phyloP scores from a whole-genome alignment of 2,888 invertebrate species.

The Azorinus chamasolen region DNA sequence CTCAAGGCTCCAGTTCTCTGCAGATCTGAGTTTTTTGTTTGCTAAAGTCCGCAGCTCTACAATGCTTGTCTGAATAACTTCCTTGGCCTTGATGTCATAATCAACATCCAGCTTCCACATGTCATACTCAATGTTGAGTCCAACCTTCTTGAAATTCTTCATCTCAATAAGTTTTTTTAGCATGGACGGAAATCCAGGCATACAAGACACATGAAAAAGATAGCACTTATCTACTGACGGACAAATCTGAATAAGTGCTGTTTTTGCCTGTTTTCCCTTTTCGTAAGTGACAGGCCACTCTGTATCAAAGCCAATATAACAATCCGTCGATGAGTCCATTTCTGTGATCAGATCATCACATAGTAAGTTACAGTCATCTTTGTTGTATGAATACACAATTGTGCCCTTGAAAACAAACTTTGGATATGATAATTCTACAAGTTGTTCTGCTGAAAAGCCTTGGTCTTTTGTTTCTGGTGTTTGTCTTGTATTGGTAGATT shows the following conservation, averaged over 20 bases:
- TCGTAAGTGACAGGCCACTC: slow-evolving; percentile 81
- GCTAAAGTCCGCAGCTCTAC: slow-evolving; percentile 73
- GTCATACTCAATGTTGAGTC: slow-evolving; percentile 77
- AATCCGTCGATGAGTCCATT: slow-evolving; percentile 25
- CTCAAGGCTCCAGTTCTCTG: slow-evolving; percentile 79
- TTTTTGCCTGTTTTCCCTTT: slow-evolving; percentile 69
- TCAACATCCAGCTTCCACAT: slow-evolving; percentile 80
- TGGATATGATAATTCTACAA: slow-evolving; percentile 64
- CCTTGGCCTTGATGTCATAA: slow-evolving; percentile 71
- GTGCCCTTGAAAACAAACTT: slow-evolving; percentile 67
- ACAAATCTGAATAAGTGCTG: slow-evolving; percentile 78
- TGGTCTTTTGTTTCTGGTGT: background rate
- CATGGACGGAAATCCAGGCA: slow-evolving; percentile 70
- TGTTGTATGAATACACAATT: slow-evolving; percentile 72
- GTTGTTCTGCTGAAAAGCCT: slow-evolving; percentile 42
- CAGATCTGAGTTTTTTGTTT: slow-evolving; percentile 72
- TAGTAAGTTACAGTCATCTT: slow-evolving; percentile 73
- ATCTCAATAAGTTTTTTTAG: slow-evolving; percentile 69
- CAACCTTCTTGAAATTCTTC: slow-evolving; percentile 70
- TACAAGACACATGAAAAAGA: slow-evolving; percentile 77
- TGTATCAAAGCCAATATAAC: slow-evolving; percentile 76
- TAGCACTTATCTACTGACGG: slow-evolving; percentile 71
- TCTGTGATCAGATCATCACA: slow-evolving; percentile 75
- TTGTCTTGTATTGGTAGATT: no score
- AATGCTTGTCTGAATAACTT: slow-evolving; percentile 66